Evolutionary conservation across 2,888 invertebrate genomes (phyloP).

Genomic region (Ceramica pisi): DNA sequence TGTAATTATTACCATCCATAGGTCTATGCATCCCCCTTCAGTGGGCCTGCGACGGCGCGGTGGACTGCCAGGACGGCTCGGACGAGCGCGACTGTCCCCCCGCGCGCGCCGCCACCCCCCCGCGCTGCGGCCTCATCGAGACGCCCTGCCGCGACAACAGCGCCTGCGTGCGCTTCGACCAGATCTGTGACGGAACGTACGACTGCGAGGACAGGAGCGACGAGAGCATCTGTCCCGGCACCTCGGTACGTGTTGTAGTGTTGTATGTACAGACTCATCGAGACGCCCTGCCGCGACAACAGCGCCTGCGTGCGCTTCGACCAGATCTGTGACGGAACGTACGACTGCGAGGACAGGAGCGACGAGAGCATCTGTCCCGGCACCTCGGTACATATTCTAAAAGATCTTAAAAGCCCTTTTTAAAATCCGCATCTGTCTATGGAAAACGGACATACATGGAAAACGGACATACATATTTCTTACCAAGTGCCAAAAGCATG

Average conservation of each 20-base stretch:
- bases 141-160: conserved; percentile 62
- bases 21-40: conserved; percentile 94
- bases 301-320: conserved; percentile 85
- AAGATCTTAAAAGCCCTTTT: neutral
- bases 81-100: conserved; percentile 92
- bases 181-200: conserved; percentile 94
- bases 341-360: conserved; percentile 93
- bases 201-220: conserved; percentile 94
- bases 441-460: no score
- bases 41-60: conserved; percentile 96
- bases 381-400: conserved; percentile 44
- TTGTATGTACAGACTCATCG: conserved; percentile 45
- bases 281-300: conserved; percentile 61
- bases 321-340: conserved; percentile 94
- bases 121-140: conserved; percentile 61
- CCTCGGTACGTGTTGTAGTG: conserved; percentile 45
- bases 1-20: conserved; percentile 47
- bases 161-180: conserved; percentile 87
- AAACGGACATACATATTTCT: neutral
- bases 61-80: conserved; percentile 95
- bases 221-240: conserved; percentile 88
- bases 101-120: conserved; percentile 49
- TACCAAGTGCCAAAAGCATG: neutral
- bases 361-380: conserved; percentile 91
- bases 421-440: no score